Conservation (phyloP, 1,140 invertebrate species). For the Meloidogyne floridensis region DNA sequence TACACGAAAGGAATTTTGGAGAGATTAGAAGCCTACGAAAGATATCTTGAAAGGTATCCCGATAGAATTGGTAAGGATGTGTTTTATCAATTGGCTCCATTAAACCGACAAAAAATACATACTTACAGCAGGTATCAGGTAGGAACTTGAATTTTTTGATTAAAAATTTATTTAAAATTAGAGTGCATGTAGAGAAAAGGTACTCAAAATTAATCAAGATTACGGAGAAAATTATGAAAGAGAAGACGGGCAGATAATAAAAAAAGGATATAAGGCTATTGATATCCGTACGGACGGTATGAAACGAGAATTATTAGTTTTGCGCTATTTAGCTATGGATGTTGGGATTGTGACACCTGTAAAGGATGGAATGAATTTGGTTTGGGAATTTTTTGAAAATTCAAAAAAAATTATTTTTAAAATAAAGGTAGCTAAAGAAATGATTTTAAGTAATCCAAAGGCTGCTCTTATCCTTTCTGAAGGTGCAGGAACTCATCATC, state of each 20-base stretch:
- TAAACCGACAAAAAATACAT: constrained; percentile 60
- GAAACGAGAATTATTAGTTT: constrained; percentile 52
- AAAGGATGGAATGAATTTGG: constrained; percentile 65
- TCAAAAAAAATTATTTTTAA: too few relatives aligned
- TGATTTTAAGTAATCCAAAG: constrained; percentile 61
- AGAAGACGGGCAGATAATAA: not conserved
- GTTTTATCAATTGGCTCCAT: constrained; percentile 63
- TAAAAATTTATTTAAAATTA: too few relatives aligned
- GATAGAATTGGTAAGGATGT: constrained; percentile 64
- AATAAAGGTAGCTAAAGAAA: constrained; percentile 48
- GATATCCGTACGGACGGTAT: constrained; percentile 60
- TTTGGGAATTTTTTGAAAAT: not conserved
- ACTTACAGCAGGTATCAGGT: constrained; percentile 60
- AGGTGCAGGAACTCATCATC: constrained; percentile 63
- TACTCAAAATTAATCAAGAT: too few relatives aligned
- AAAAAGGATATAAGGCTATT: constrained; percentile 28
- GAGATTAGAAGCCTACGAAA: constrained; percentile 57
- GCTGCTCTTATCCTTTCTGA: constrained; percentile 62
- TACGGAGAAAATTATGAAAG: too few relatives aligned
- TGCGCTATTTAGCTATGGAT: constrained; percentile 64
- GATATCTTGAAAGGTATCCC: constrained; percentile 61
- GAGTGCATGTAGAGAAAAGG: too few relatives aligned
- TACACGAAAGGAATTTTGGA: constrained; percentile 65
- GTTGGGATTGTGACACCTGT: constrained; percentile 64
- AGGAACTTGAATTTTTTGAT: constrained; percentile 45